A percentile compares a stretch with the other conserved stretches of the same genome.
phyloP scores from a whole-genome alignment of 2,113 vertebrate species.

The Phylloscopus trochiloides region DNA sequence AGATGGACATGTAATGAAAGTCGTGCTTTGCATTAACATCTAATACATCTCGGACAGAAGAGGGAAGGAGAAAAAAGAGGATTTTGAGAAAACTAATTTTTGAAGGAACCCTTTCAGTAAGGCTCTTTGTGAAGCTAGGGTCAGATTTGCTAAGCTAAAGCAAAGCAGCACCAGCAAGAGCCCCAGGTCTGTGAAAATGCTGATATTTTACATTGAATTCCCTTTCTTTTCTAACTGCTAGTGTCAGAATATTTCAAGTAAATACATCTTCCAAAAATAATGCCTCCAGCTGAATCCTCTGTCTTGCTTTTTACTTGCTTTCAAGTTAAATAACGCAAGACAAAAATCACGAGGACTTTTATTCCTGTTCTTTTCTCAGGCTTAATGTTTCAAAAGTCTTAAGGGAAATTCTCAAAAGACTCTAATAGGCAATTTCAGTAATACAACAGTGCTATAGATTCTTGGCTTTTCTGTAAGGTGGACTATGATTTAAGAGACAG shows the following conservation, averaged over 20 bases:
- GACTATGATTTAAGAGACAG: conserved; percentile 38
- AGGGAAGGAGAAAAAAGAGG: background rate
- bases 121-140: background rate
- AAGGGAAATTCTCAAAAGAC: conserved; percentile 5
- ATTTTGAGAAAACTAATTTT: background rate
- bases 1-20: background rate
- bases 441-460: background rate
- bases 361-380: background rate
- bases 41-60: background rate
- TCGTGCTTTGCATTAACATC: fast-evolving
- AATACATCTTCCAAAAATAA: background rate
- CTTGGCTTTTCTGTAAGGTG: conserved; percentile 22
- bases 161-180: background rate
- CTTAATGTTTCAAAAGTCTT: background rate
- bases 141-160: background rate
- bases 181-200: background rate
- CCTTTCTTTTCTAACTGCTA: background rate
- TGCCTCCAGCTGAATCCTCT: background rate
- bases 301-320: background rate
- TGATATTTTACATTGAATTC: background rate
- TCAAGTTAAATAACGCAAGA: conserved; percentile 16
- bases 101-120: background rate
- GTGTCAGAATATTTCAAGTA: background rate
- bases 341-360: background rate
- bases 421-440: conserved; percentile 43